Evolutionary conservation across 2,888 invertebrate species (phyloP).

Genomic region (Rhorus exstirpatorius): DNA sequence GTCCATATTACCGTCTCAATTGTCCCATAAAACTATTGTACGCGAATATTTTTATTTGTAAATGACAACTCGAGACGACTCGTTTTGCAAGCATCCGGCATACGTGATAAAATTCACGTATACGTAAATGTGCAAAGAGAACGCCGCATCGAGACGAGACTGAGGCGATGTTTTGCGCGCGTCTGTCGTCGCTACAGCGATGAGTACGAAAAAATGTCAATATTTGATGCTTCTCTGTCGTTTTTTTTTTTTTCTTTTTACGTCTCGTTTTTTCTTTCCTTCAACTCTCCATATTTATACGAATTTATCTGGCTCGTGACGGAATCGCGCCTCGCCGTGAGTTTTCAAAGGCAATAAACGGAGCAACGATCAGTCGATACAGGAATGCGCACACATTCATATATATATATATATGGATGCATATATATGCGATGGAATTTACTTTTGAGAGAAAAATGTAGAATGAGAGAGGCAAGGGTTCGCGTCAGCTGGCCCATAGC

Average conservation of each 20-base stretch:
- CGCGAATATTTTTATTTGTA: too few relatives aligned
- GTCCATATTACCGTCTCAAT: too few relatives aligned
- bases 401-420: slow-evolving; percentile 1
- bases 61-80: too few relatives aligned
- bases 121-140: too few relatives aligned
- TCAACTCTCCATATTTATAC: slow-evolving; percentile 43
- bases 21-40: too few relatives aligned
- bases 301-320: slow-evolving; percentile 23
- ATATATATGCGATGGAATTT: slow-evolving; percentile 18
- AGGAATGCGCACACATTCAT: too few relatives aligned
- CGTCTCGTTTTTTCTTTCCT: neutral
- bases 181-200: slow-evolving; percentile 21
- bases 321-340: slow-evolving; percentile 6
- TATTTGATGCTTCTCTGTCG: slow-evolving; percentile 32
- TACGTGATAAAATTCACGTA: too few relatives aligned
- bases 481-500: neutral
- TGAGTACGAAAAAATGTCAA: slow-evolving; percentile 46
- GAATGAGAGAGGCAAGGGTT: slow-evolving; percentile 23
- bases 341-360: slow-evolving; percentile 55
- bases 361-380: slow-evolving; percentile 49
- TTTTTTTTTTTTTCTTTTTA: neutral
- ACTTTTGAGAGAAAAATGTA: slow-evolving; percentile 23
- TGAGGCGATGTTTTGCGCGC: neutral
- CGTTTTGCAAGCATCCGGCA: too few relatives aligned
- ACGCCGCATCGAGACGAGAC: slow-evolving; percentile 6